Conservation (phyloP, 2,888 invertebrate species). For the Troglohyphantes excavatus region DNA sequence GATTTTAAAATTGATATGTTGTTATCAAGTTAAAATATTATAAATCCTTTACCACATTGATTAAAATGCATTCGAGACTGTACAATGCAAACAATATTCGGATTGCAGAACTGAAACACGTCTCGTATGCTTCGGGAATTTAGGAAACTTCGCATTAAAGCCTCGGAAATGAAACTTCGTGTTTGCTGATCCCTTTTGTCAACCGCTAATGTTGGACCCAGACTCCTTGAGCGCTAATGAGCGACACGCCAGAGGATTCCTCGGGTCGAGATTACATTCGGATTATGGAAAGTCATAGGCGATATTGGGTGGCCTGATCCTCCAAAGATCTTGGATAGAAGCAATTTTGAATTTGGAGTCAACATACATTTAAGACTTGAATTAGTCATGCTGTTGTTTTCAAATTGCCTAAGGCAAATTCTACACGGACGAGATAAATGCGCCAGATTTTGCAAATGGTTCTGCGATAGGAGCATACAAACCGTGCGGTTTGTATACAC, state of each 20-base stretch:
- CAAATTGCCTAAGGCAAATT: too few species aligned
- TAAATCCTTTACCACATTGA: too few species aligned
- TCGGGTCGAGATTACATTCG: slow-evolving; percentile 40
- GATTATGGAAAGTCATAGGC: slow-evolving; percentile 45
- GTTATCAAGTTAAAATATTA: too few species aligned
- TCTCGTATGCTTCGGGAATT: background rate
- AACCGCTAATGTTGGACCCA: slow-evolving; percentile 45
- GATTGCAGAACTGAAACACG: too few species aligned
- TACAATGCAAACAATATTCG: too few species aligned
- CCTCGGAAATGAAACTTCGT: slow-evolving; percentile 49
- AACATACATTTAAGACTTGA: background rate
- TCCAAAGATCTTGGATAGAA: background rate
- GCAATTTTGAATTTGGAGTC: slow-evolving; percentile 31
- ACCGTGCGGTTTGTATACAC: too few species aligned
- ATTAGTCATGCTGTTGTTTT: too few species aligned
- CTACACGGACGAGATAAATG: too few species aligned
- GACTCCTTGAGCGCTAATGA: slow-evolving; percentile 44
- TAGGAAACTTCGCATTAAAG: slow-evolving; percentile 5
- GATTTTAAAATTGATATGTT: too few species aligned
- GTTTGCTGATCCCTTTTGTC: slow-evolving; percentile 55
- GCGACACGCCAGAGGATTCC: background rate
- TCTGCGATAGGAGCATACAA: too few species aligned
- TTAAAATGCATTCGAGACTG: too few species aligned
- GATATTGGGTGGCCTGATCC: slow-evolving; percentile 46
- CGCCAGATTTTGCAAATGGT: too few species aligned